Base-by-base conservation (phyloP, 2,888 invertebrate genomes). In the Eumacrocentrus americanus region DNA sequence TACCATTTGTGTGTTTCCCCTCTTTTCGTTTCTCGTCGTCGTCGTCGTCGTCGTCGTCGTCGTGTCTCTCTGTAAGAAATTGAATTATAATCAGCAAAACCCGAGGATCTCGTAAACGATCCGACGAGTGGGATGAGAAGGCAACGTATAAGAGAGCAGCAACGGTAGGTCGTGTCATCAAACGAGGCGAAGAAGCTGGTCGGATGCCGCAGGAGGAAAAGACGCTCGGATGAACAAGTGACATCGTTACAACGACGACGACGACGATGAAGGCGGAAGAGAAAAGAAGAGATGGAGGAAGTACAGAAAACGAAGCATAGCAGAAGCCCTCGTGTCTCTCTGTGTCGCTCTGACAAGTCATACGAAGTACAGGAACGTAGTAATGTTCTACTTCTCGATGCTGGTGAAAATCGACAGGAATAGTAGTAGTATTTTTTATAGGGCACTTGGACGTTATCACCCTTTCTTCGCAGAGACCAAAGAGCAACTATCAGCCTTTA, bases 401-500 rank as follows among this genome's bases (percentile, higher is more conserved):
- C 35, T 34, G 55, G 58, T 42, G 56, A 56, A 61, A 58, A 61
- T 58, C 56, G 48, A 61, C 52, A 37, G 38, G 34, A 34, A 23
- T 23, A 20, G 51, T 16, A 18, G 34, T 42, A 55, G 52, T 54
- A 64, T 63, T 69, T 61, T 65, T 67, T 63, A 61, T 55, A 51
- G 58, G 55, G 48, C 51, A 62, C 65, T 61, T 62, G 60, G 58
- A 61, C 55, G 67, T 63, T 62, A 63, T 69, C 62, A 50, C 58
- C 48, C 40, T 48, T 57, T 64, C 47, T 62, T 56, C 38, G 37
- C 52, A 46, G 12, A 46, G 23, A 22, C 46, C 22, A 25, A 46
- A 25, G 25, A 25, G 46, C 12, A 58, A 61, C 53, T 58, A 48
- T 58, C 52, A 50, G 44, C 22, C 35, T 52, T 14, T 52, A 38